phyloP scores from a whole-genome alignment of 1,140 invertebrate species.

The Sycophila sp. region DNA sequence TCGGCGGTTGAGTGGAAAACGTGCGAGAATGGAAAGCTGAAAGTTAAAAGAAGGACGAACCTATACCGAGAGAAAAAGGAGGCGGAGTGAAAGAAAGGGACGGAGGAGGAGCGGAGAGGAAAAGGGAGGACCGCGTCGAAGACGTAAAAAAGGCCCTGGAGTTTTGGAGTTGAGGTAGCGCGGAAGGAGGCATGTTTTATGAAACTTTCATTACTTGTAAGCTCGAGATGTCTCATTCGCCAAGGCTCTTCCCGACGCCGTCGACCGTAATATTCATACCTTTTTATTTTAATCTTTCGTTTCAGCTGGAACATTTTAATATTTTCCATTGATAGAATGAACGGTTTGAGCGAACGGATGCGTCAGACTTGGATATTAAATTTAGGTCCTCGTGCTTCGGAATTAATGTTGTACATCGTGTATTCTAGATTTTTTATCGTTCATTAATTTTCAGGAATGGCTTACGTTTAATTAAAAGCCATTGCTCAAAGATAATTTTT shows the following conservation, averaged over 20 bases:
- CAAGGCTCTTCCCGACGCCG: constrained; percentile 3
- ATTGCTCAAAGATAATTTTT: no score
- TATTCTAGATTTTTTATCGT: no score
- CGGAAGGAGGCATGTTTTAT: constrained; percentile 28
- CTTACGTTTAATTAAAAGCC: no score
- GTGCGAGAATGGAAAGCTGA: constrained; percentile 1
- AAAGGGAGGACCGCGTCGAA: background rate
- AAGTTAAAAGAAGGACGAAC: background rate
- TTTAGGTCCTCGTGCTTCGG: constrained; percentile 4
- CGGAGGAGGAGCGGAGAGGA: background rate
- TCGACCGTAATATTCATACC: constrained; percentile 37
- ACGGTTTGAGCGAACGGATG: background rate
- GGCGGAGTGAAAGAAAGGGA: constrained; percentile 11
- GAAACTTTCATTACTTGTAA: constrained; percentile 41
- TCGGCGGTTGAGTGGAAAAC: constrained; percentile 23
- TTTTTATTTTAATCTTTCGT: constrained; percentile 35
- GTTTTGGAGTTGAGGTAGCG: background rate
- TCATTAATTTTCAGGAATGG: no score
- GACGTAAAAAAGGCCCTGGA: background rate
- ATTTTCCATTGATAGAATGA: constrained; percentile 24
- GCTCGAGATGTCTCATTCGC: constrained; percentile 29
- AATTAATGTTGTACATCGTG: constrained; percentile 10
- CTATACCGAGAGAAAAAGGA: constrained; percentile 5
- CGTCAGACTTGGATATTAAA: background rate
- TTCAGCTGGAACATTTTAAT: constrained; percentile 32